A percentile compares a stretch with the other conserved stretches of the same genome.
Conservation (phyloP, 2,888 invertebrate species). For the Pyrrhosoma nymphula region DNA sequence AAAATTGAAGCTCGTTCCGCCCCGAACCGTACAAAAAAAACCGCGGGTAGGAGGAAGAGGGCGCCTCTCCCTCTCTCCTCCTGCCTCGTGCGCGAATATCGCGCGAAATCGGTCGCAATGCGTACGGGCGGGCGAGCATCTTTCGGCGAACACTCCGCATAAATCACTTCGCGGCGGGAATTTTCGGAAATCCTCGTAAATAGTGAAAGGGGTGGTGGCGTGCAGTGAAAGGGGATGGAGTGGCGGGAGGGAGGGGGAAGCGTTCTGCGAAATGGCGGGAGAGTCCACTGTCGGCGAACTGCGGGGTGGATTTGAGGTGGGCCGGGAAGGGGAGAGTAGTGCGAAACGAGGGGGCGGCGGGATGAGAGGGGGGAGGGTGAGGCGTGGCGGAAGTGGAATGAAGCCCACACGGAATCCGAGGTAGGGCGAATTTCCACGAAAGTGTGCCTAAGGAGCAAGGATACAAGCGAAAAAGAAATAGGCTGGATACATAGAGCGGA, state of each 20-base stretch:
- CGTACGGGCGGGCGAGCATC: not conserved
- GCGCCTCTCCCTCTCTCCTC: too few species aligned
- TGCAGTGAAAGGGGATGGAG: too few species aligned
- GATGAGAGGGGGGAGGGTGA: not conserved
- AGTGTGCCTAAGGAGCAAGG: not conserved
- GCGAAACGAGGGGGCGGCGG: not conserved
- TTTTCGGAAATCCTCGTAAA: conserved; percentile 11
- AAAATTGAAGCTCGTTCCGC: not conserved
- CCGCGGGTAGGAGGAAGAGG: too few species aligned
- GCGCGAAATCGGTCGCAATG: too few species aligned
- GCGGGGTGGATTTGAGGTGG: too few species aligned
- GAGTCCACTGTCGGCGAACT: not conserved
- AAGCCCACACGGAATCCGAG: not conserved
- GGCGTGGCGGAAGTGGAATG: not conserved
- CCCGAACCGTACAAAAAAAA: too few species aligned
- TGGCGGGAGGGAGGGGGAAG: not conserved
- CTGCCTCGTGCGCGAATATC: too few species aligned
- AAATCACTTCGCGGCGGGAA: not conserved
- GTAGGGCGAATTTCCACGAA: not conserved
- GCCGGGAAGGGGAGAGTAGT: too few species aligned
- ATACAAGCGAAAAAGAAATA: not conserved
- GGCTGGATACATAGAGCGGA: too few species aligned
- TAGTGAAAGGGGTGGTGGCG: not conserved
- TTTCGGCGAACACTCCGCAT: not conserved
- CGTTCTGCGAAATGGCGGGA: not conserved